Base-by-base conservation (phyloP, 2,113 vertebrate genomes). In the Rousettus leschenaultii region DNA sequence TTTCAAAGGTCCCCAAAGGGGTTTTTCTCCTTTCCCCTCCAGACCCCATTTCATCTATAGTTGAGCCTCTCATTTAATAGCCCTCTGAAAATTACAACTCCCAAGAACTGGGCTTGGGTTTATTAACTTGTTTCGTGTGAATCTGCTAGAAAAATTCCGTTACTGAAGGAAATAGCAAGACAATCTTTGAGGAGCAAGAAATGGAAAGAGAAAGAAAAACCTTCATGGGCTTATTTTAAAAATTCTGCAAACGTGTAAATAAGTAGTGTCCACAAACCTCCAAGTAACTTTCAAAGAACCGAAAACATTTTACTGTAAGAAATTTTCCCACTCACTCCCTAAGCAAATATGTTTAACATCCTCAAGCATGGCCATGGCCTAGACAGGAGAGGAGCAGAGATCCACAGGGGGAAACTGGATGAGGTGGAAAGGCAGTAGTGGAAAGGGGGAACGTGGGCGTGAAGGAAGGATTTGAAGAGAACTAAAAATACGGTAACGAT, bases 401-500 rank as follows among this genome's bases (percentile, higher is more conserved):
- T 6, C 65, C 26, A 0, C 65, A 3, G 19, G 5, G 21, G 40
- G 30, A 15, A 12, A 16, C 59, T 6, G 18, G 22, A 33, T 24
- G 48, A 18, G 1, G 30, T 5, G 22, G 45, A 22, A 40, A 43
- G 70, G 15, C 2, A 6, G 65, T 30, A 1, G 9, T 12, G n/a
- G 30, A 16, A 21, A 30, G 38, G 51, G 16, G 48, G 30, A 30
- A 16, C 5, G 0, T 0, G 2, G 38, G 15, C 7, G 1, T 1
- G 11, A 7, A 53, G 73, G 30, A 57, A 35, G 45, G 43, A 35
- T 53, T 55, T 15, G 14, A 53, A 4, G 30, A 43, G 45, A 66
- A 55, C 8, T 7, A 21, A n/a, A 57, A 73, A 9, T 2, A 5
- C 11, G 15, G 12, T 5, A 14, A 10, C 19, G 14, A 2, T 65